Percentiles rank a stretch among this genome's conserved stretches.
These are phyloP conservation scores for Tenthredo distinguenda DNA, from an alignment of 2,888 invertebrate genomes.

Conservation along the genomic window DNA sequence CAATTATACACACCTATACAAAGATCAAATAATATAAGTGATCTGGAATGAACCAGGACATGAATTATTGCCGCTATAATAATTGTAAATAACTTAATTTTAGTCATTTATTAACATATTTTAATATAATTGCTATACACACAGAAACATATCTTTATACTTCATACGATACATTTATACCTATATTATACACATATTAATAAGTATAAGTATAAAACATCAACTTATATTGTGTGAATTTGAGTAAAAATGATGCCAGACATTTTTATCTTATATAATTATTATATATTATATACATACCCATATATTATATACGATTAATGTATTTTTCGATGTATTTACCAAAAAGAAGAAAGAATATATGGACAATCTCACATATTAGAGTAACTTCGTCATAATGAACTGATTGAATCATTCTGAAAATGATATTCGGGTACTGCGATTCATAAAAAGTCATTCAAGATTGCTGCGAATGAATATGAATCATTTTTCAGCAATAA, in stretches of 20 bases:
- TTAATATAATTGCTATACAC: constrained; percentile 5
- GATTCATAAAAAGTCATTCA: too few relatives aligned
- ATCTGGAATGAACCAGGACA: constrained; percentile 57
- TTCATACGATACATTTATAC: constrained; percentile 4
- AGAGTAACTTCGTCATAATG: neutral
- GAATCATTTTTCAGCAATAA: too few relatives aligned
- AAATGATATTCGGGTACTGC: too few relatives aligned
- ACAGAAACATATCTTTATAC: constrained; percentile 40
- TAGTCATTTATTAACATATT: constrained; percentile 21
- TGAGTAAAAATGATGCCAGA: constrained; percentile 11
- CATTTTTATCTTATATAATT: constrained; percentile 13
- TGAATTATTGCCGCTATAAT: constrained; percentile 34
- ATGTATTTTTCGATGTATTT: constrained; percentile 43
- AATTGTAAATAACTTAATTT: neutral
- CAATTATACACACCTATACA: neutral
- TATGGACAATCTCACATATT: constrained; percentile 1
- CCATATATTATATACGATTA: constrained; percentile 20
- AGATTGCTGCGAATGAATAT: too few relatives aligned
- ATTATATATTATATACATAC: neutral
- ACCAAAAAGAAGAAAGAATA: constrained; percentile 8
- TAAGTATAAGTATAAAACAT: neutral
- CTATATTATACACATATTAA: neutral
- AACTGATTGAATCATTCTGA: neutral
- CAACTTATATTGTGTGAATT: neutral
- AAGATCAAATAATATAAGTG: constrained; percentile 41